Percentiles rank a stretch among this genome's conserved stretches.
These are phyloP conservation scores for Erethizon dorsatum DNA, from an alignment of 2,797 vertebrate species.

Conservation along the genomic window DNA sequence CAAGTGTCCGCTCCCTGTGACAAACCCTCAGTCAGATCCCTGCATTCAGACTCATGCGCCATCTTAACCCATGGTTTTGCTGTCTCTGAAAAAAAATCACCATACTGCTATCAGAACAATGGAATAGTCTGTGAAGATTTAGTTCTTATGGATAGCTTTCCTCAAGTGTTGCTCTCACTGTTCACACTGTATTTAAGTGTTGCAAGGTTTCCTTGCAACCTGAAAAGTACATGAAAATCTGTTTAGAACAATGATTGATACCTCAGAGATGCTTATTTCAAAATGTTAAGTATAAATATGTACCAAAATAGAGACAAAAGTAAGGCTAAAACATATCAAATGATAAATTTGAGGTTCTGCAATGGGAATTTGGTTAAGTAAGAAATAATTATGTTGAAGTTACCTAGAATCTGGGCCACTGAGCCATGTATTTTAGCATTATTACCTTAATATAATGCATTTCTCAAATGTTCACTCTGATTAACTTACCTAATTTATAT, in stretches of 20 bases:
- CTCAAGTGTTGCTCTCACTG: not conserved
- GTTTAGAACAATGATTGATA: not conserved
- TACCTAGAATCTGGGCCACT: not conserved
- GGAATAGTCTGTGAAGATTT: not conserved
- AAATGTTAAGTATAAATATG: not conserved
- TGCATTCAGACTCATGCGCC: not conserved
- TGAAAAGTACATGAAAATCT: not conserved
- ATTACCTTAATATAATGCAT: not conserved
- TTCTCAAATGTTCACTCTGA: not conserved
- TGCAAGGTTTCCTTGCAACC: not conserved
- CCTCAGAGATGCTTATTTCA: not conserved
- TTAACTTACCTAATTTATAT: not conserved
- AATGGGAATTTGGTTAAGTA: not conserved
- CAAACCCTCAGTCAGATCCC: not conserved
- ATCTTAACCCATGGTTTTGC: not conserved
- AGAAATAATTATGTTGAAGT: not conserved
- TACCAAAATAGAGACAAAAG: not conserved
- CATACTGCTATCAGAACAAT: not conserved
- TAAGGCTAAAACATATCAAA: not conserved
- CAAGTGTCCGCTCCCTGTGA: not conserved
- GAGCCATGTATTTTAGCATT: not conserved
- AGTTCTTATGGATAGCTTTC: not conserved
- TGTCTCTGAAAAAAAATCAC: not conserved
- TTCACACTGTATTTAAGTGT: not conserved
- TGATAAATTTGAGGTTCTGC: not conserved